Percentiles rank a stretch among this genome's conserved stretches.
Evolutionary conservation across 2,113 vertebrate genomes (phyloP).

Genomic region (Actenoides lindsayi): DNA sequence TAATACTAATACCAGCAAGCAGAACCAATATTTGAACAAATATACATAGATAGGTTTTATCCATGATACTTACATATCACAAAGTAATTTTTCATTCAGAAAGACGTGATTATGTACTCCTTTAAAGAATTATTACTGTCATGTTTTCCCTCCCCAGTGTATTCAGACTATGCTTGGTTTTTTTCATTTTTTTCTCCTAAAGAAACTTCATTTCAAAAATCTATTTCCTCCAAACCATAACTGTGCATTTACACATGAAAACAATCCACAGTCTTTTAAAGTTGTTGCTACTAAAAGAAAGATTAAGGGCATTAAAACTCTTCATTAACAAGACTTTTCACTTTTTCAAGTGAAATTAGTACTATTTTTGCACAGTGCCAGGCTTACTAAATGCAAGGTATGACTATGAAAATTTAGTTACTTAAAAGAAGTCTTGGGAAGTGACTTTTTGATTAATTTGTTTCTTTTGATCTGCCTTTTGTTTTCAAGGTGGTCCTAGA

Average conservation of each 20-base stretch:
- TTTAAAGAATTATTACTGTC: neutral
- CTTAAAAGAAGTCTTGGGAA: neutral
- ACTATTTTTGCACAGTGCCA: neutral
- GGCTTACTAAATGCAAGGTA: neutral
- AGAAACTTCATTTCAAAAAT: neutral
- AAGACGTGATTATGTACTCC: neutral
- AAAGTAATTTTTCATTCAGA: neutral
- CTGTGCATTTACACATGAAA: neutral
- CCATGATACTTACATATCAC: neutral
- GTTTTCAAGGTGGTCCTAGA: conserved; percentile 80
- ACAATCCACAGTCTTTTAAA: neutral
- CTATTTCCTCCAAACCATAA: neutral
- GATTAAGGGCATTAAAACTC: neutral
- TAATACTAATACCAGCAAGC: neutral
- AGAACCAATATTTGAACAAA: neutral
- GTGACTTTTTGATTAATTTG: neutral
- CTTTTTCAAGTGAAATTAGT: neutral
- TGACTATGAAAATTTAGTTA: neutral
- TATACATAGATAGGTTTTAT: neutral
- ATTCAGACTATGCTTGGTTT: neutral
- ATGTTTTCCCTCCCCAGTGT: neutral
- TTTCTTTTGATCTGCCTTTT: neutral
- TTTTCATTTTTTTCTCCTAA: neutral
- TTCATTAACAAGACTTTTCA: neutral
- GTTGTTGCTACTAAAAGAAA: neutral